Percentiles rank a stretch among this genome's conserved stretches.
Evolutionary conservation across 2,888 invertebrate genomes (phyloP).

Genomic region (Hyposoter didymator): DNA sequence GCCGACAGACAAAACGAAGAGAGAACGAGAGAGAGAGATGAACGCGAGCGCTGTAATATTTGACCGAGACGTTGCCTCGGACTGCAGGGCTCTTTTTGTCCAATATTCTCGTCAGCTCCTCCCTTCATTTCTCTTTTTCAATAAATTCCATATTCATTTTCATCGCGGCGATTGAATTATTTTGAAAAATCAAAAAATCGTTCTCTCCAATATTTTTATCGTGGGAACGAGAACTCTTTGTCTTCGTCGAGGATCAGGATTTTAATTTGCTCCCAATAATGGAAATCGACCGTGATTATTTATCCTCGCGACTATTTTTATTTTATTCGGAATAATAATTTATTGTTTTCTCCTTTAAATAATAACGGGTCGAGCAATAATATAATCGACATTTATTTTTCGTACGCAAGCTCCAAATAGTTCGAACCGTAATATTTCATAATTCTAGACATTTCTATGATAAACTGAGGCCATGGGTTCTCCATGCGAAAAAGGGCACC

Average conservation of each 20-base stretch:
- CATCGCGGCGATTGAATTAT: neutral
- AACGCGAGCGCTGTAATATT: constrained; percentile 32
- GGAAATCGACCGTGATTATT: neutral
- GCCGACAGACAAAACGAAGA: constrained; percentile 60
- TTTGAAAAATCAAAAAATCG: neutral
- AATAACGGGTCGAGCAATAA: constrained; percentile 14
- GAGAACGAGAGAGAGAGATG: constrained; percentile 11
- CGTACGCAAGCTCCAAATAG: neutral
- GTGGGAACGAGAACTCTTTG: neutral
- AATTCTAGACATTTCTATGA: constrained; percentile 6
- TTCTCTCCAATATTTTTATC: neutral
- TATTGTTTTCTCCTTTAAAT: neutral
- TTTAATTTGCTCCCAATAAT: neutral
- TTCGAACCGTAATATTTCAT: constrained; percentile 38
- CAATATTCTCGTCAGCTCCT: constrained; percentile 3
- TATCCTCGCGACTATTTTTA: neutral
- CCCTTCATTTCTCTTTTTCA: neutral
- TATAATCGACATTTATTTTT: neutral
- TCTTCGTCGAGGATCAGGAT: neutral
- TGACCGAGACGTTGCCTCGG: constrained; percentile 54
- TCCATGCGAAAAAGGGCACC: constrained; percentile 10
- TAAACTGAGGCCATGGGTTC: constrained; percentile 19
- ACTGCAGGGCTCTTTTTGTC: constrained; percentile 54
- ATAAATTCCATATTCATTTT: constrained; percentile 21
- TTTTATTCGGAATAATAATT: neutral